Base-by-base conservation (phyloP, 2,888 invertebrate species). In the Pomacea canaliculata region DNA sequence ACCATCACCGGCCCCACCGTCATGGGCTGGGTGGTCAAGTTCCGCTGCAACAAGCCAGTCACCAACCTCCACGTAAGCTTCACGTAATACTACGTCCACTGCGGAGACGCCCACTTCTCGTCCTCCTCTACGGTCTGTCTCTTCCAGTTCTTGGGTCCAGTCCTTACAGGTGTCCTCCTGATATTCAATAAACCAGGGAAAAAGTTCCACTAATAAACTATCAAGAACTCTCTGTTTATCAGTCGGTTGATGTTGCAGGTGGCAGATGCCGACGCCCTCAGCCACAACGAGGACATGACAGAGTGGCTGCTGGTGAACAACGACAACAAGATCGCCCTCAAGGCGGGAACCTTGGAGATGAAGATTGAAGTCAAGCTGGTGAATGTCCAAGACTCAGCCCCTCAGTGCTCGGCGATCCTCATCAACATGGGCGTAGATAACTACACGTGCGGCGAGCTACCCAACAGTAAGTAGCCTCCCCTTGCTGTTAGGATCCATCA, bases 361-460 rank as follows among this genome's bases (percentile, higher is more conserved):
- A 66, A 48, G 18, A 63, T 63, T 63, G 51, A 56, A 56, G 7
- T 56, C 12, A 16, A 56, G 8, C 19, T n/a, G 3, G n/a, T 27
- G 13, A 27, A n/a, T 4, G 49, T 18, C n/a, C 16, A 12, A 0
- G 37, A 18, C 10, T 27, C 56, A 13, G 60, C 73, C 16, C 51
- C 46, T 16, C 5, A 48, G 12, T 65, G 65, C 37, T 19, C 49
- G 18, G 73, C 73, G 18, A 13, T 73, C 5, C 16, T 73, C 8
- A 73, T 67, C 66, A 66, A 73, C 73, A 73, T 73, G 73, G 73
- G 73, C 0, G 19, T 18, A 16, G 73, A 73, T 13, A 73, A 73
- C 27, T 66, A 65, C 65, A 66, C 73, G 3, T 48, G 63, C 27
- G 56, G 13, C 56, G n/a, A 46, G n/a, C 48, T 62, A 16, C 71